These are phyloP conservation scores for Pygoscelis antarcticus DNA, from an alignment of 2,113 vertebrate species.

Conservation along the genomic window DNA sequence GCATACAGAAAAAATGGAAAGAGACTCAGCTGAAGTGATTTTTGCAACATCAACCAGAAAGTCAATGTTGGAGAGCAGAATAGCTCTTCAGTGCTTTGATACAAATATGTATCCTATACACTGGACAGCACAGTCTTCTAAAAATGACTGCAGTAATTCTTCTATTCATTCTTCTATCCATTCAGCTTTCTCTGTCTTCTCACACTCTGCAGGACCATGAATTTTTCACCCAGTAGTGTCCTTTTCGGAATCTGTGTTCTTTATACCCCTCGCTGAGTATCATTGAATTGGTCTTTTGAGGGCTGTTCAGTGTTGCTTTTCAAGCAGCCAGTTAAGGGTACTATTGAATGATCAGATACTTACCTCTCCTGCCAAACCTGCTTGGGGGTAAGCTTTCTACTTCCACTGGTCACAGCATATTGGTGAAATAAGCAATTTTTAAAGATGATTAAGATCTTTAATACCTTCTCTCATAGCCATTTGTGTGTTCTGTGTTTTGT, in stretches of 20 bases:
- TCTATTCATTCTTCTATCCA: background rate
- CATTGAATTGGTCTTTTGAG: background rate
- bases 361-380: background rate
- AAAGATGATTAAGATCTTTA: background rate
- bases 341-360: background rate
- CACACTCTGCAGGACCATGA: background rate
- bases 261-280: background rate
- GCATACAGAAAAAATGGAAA: background rate
- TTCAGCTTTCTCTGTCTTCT: background rate
- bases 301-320: background rate
- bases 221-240: background rate
- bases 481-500: background rate
- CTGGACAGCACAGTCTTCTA: background rate
- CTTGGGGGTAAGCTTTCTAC: background rate
- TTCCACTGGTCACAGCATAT: background rate
- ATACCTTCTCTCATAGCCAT: background rate
- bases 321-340: background rate
- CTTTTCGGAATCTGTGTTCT: background rate
- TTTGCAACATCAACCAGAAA: background rate
- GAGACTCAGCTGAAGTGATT: background rate
- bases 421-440: background rate
- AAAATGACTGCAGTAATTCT: background rate
- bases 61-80: background rate
- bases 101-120: accelerated
- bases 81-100: background rate